Evolutionary conservation across 1,140 invertebrate species (phyloP), one percentile per base, ranked within the genome.

Genomic region (Cyclina sinensis): DNA sequence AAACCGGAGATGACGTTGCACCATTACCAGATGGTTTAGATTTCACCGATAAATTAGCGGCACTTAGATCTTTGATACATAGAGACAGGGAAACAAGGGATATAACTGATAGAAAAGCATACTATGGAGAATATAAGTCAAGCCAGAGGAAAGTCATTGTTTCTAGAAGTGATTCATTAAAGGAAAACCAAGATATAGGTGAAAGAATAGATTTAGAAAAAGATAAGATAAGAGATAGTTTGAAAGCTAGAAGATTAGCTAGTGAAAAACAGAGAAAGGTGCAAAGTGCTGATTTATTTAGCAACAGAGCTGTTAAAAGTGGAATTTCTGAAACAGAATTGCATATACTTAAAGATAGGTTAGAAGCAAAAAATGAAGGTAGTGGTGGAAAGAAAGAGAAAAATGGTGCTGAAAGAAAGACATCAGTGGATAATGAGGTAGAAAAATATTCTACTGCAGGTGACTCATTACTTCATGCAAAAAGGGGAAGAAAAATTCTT

Each of bases 31-130:
- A 48, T 39, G 88, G 82, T 5, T 84, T 92, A 18, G 90, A 91
- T 85, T 92, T 92, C 83, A 92, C 91, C 0, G 91, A 92, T 76
- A 92, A 90, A 83, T 86, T 92, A 74, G 91, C 88, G 27, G 91
- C 91, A 4, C 82, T 92, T 21, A 70, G 91, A 51, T 73, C 89
- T 30, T 70, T 92, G 16, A 86, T 92, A 16, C 51, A 48, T 27
- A 79, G 43, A 46, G 85, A 79, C 12, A 65, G 39, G 21, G 85
- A 87, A 16, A 46, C 24, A 16, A 79, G 37, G 37, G 65, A 85
- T 80, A 86, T 83, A 39, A 18, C 80, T 43, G 73, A 86, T 68
- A 83, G 86, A 82, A 79, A 39, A 85, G 81, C 82, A 43, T 89
- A 85, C 43, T 85, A 89, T 80, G 73, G 54, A 35, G 82, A 89